Evolutionary conservation across 2,888 invertebrate species (phyloP).

Genomic region (Pollenia angustigena): DNA sequence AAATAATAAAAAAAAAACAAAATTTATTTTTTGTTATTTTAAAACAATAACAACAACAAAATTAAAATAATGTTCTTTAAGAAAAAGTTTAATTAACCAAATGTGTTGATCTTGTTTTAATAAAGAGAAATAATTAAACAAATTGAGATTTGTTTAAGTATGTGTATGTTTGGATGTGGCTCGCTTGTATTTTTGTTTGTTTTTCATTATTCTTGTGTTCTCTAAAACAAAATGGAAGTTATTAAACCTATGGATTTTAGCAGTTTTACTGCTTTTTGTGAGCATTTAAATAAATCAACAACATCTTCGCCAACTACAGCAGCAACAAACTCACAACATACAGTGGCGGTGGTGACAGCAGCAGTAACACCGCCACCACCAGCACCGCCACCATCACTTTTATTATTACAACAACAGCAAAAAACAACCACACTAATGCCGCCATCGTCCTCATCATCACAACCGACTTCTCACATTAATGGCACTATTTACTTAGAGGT

Average conservation of each 20-base stretch:
- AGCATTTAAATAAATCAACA: constrained; percentile 82
- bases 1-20: constrained; percentile 19
- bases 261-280: constrained; percentile 82
- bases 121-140: constrained; percentile 51
- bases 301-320: constrained; percentile 75
- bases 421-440: constrained; percentile 58
- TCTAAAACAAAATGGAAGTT: constrained; percentile 80
- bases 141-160: constrained; percentile 25
- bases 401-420: constrained; percentile 36
- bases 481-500: constrained; percentile 80
- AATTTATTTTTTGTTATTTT: constrained; percentile 29
- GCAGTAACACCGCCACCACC: constrained; percentile 68
- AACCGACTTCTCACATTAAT: constrained; percentile 75
- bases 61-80: not conserved
- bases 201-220: constrained; percentile 26
- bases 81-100: not conserved
- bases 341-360: constrained; percentile 73
- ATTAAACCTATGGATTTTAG: constrained; percentile 83
- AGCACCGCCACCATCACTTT: constrained; percentile 37
- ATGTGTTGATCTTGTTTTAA: constrained; percentile 23
- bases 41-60: constrained; percentile 43
- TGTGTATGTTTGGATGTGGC: constrained; percentile 20
- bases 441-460: constrained; percentile 51
- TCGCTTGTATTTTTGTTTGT: constrained; percentile 26
- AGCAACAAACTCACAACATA: constrained; percentile 72